Evolutionary conservation across 2,888 invertebrate species (phyloP).

Genomic region (Drosophila tripunctata): DNA sequence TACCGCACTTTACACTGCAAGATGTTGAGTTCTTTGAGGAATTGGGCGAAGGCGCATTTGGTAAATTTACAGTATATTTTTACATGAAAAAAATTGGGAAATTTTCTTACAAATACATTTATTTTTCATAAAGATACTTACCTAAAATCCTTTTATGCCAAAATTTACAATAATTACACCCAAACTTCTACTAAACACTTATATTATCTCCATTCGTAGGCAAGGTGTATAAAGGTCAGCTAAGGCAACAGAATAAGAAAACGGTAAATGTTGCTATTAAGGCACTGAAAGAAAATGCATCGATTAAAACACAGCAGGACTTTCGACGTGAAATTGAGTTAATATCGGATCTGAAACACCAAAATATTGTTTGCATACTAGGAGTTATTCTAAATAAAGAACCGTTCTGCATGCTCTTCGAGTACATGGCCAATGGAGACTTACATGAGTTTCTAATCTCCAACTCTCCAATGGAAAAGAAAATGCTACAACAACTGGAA

Average conservation of each 20-base stretch:
- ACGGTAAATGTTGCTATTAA: conserved; percentile 95
- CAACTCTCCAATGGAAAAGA: conserved; percentile 94
- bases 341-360: conserved; percentile 96
- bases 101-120: too few species aligned
- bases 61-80: conserved; percentile 84
- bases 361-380: conserved; percentile 97
- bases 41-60: conserved; percentile 98
- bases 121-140: too few species aligned
- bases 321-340: conserved; percentile 97
- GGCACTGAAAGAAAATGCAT: conserved; percentile 96
- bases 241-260: conserved; percentile 88
- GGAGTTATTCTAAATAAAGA: conserved; percentile 95
- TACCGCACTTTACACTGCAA: conserved; percentile 93
- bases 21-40: conserved; percentile 95
- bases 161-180: too few species aligned
- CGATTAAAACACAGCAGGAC: conserved; percentile 95
- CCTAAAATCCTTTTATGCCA: too few species aligned
- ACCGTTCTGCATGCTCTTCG: conserved; percentile 98
- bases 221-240: conserved; percentile 97
- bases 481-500: conserved; percentile 91
- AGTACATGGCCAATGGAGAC: conserved; percentile 98
- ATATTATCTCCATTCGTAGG: conserved; percentile 61
- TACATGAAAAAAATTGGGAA: too few species aligned
- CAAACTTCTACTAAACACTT: too few species aligned
- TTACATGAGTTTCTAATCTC: conserved; percentile 97